These are phyloP conservation scores for Phoeniculus purpureus DNA, from an alignment of 2,797 vertebrate genomes.

Conservation along the genomic window DNA sequence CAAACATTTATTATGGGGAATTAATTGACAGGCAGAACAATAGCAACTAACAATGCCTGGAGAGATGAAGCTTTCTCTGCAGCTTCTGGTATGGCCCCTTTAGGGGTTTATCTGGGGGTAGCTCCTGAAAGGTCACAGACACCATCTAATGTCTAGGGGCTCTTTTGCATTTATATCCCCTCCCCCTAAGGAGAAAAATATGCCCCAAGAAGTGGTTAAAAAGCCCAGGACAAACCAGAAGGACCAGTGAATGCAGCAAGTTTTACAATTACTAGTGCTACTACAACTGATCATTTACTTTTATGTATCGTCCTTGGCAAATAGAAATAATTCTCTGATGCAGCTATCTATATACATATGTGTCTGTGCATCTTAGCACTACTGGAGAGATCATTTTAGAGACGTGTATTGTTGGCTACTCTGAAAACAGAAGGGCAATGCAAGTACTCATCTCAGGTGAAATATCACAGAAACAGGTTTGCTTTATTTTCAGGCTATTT, in stretches of 20 bases:
- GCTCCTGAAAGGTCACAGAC: constrained; percentile 63
- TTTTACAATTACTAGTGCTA: neutral
- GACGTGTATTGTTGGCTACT: neutral
- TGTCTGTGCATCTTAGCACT: constrained; percentile 12
- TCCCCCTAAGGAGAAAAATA: neutral
- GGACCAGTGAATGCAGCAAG: neutral
- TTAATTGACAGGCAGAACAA: constrained; percentile 72
- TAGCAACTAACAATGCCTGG: constrained; percentile 39
- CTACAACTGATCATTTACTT: constrained; percentile 8
- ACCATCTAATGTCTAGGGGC: neutral
- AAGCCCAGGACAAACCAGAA: constrained; percentile 32
- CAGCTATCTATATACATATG: neutral
- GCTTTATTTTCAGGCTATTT: constrained; percentile 51
- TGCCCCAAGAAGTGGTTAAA: neutral
- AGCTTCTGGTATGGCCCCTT: constrained; percentile 55
- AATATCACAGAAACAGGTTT: neutral
- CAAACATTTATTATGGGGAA: constrained; percentile 67
- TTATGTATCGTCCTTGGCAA: constrained; percentile 24
- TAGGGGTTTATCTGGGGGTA: constrained; percentile 54
- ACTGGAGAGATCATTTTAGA: constrained; percentile 1
- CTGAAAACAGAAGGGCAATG: neutral
- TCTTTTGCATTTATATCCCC: neutral
- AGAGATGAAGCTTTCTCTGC: constrained; percentile 48
- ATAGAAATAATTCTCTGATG: constrained; percentile 2
- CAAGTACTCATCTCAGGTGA: neutral